phyloP scores from a whole-genome alignment of 2,888 invertebrate genomes.

The Fragum sueziense region DNA sequence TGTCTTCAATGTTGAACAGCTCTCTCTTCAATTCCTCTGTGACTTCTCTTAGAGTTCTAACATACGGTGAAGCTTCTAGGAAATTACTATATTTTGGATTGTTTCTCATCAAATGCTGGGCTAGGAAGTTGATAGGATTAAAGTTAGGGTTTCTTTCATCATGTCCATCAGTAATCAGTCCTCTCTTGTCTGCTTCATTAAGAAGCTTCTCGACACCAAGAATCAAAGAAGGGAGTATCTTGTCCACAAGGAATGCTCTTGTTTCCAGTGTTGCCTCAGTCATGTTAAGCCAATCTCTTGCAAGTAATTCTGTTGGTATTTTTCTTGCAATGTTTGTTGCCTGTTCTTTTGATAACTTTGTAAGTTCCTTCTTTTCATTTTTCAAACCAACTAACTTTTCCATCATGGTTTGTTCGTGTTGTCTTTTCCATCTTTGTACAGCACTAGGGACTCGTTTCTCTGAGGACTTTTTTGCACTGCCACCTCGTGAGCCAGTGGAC shows the following conservation, averaged over 20 bases:
- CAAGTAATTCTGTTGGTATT: conserved; percentile 80
- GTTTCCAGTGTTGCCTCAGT: conserved; percentile 79
- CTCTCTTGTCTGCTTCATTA: conserved; percentile 78
- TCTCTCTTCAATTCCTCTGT: conserved; percentile 79
- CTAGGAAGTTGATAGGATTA: conserved; percentile 82
- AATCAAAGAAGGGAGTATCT: conserved; percentile 81
- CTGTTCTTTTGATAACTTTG: conserved; percentile 72
- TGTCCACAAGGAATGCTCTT: conserved; percentile 80
- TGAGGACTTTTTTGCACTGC: conserved; percentile 59
- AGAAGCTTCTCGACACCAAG: conserved; percentile 82
- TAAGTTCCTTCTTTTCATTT: conserved; percentile 74
- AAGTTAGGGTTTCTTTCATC: conserved; percentile 78
- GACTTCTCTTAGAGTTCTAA: conserved; percentile 79
- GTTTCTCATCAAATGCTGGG: conserved; percentile 82
- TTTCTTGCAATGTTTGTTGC: conserved; percentile 77
- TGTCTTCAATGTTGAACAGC: conserved; percentile 80
- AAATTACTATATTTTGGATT: conserved; percentile 82
- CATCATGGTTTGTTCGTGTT: conserved; percentile 81
- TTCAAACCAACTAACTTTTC: conserved; percentile 75
- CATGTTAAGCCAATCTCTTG: conserved; percentile 80
- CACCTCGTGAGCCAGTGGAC: conserved; percentile 48
- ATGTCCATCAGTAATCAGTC: conserved; percentile 70
- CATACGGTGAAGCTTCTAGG: conserved; percentile 82
- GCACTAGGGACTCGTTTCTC: conserved; percentile 73
- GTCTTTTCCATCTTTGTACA: conserved; percentile 75